Conservation (phyloP, 2,113 vertebrate genomes). For the Channa argus region DNA sequence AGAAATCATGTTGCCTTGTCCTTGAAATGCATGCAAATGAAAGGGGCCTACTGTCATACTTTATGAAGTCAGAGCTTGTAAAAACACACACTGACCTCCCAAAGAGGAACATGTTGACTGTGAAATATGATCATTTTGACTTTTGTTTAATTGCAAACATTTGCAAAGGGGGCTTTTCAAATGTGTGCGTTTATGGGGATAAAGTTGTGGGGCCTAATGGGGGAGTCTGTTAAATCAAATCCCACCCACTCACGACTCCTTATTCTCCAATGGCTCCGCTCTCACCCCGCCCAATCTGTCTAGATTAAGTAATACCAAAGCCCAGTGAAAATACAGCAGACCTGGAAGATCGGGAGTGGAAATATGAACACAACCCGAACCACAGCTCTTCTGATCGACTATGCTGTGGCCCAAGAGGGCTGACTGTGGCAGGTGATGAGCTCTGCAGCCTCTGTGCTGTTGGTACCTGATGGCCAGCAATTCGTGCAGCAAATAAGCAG, state of each 20-base stretch:
- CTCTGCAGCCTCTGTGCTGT: conserved; percentile 16
- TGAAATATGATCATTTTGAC: too few relatives aligned
- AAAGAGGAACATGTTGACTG: too few relatives aligned
- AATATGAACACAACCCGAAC: conserved; percentile 8
- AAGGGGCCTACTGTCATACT: conserved; percentile 40
- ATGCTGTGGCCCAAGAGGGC: conserved; percentile 23
- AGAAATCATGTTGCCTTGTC: conserved; percentile 6
- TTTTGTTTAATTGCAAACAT: too few relatives aligned
- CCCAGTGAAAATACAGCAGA: conserved; percentile 37
- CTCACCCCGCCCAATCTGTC: conserved; percentile 62
- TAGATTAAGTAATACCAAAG: conserved; percentile 58
- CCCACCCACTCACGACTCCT: conserved; percentile 71
- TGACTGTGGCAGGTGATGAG: conserved; percentile 1
- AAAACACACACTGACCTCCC: too few relatives aligned
- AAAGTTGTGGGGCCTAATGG: background rate
- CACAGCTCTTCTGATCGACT: background rate
- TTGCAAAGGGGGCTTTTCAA: too few relatives aligned
- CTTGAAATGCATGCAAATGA: conserved; percentile 41
- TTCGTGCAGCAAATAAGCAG: conserved; percentile 96
- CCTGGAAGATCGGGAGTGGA: background rate
- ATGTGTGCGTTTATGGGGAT: conserved; percentile 28
- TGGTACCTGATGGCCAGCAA: conserved; percentile 94
- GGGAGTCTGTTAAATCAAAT: conserved; percentile 73
- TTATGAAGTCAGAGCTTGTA: background rate
- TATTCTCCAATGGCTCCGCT: conserved; percentile 39